phyloP scores from a whole-genome alignment of 2,113 vertebrate species.

The Gambusia holbrooki region DNA sequence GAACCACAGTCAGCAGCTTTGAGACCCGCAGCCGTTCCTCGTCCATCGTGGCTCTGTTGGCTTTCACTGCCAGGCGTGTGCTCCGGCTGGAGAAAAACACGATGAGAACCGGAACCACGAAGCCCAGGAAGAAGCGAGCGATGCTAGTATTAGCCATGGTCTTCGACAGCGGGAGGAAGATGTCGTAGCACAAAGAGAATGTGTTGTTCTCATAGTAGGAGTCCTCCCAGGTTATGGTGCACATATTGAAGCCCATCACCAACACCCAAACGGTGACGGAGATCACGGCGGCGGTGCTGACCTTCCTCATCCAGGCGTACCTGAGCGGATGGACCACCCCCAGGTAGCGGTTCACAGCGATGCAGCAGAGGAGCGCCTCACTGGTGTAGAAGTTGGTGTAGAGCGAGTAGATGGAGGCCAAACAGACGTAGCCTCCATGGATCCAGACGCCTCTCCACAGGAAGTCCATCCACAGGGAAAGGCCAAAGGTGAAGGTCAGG shows the following conservation, averaged over 20 bases:
- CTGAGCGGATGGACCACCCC: slow-evolving; percentile 87
- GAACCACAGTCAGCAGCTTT: slow-evolving; percentile 80
- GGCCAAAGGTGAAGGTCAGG: slow-evolving; percentile 79
- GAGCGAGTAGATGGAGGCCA: slow-evolving; percentile 75
- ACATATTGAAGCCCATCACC: slow-evolving; percentile 78
- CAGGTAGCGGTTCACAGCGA: slow-evolving; percentile 86
- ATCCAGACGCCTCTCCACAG: slow-evolving; percentile 82
- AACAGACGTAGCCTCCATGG: slow-evolving; percentile 63
- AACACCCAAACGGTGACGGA: slow-evolving; percentile 81
- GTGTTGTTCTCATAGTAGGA: slow-evolving; percentile 37
- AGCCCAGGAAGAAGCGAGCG: slow-evolving; percentile 80
- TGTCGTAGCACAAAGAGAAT: slow-evolving; percentile 78
- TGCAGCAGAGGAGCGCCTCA: slow-evolving; percentile 86
- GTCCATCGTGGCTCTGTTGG: slow-evolving; percentile 83
- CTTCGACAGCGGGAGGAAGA: slow-evolving; percentile 76
- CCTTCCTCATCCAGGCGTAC: slow-evolving; percentile 79
- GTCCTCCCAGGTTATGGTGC: slow-evolving; percentile 74
- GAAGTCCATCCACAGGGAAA: slow-evolving; percentile 87
- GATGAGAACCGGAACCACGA: slow-evolving; percentile 78
- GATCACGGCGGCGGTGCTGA: slow-evolving; percentile 72
- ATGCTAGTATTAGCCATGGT: slow-evolving; percentile 72
- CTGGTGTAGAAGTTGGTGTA: slow-evolving; percentile 89
- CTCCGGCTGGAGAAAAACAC: slow-evolving; percentile 82
- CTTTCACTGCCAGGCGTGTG: slow-evolving; percentile 80
- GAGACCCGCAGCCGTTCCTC: slow-evolving; percentile 82